Percentiles rank a stretch among this genome's conserved stretches.
These are phyloP conservation scores for Gopherus evgoodei DNA, from an alignment of 2,113 vertebrate genomes.

Conservation along the genomic window DNA sequence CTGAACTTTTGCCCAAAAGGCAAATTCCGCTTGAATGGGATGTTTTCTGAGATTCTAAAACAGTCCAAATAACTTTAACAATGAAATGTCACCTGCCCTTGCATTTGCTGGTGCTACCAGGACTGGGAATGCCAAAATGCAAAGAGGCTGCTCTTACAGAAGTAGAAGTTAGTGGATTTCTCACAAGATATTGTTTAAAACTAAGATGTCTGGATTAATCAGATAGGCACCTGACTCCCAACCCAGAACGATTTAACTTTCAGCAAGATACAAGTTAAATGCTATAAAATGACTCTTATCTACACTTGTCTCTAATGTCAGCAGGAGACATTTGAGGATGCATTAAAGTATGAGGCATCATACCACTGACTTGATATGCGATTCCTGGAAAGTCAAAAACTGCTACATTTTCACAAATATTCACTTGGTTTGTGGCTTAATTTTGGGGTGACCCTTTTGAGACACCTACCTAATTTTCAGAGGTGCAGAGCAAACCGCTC, in stretches of 20 bases:
- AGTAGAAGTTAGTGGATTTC: background rate
- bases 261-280: background rate
- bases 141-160: background rate
- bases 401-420: background rate
- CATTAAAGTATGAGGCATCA: background rate
- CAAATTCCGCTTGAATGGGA: background rate
- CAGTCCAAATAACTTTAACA: background rate
- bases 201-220: background rate
- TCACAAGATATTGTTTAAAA: background rate
- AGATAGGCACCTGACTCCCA: background rate
- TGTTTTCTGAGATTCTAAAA: background rate
- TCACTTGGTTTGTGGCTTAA: fast-evolving
- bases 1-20: background rate
- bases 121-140: background rate
- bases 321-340: background rate
- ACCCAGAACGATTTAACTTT: background rate
- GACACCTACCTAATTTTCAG: background rate
- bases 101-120: background rate
- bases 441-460: background rate
- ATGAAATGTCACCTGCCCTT: background rate
- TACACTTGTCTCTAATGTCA: background rate
- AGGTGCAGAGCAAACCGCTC: background rate
- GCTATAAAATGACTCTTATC: background rate
- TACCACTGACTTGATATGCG: background rate
- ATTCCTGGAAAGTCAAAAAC: too few species aligned